These are phyloP conservation scores for Cremastobaeus sp. DNA, from an alignment of 2,888 invertebrate species.

Conservation along the genomic window DNA sequence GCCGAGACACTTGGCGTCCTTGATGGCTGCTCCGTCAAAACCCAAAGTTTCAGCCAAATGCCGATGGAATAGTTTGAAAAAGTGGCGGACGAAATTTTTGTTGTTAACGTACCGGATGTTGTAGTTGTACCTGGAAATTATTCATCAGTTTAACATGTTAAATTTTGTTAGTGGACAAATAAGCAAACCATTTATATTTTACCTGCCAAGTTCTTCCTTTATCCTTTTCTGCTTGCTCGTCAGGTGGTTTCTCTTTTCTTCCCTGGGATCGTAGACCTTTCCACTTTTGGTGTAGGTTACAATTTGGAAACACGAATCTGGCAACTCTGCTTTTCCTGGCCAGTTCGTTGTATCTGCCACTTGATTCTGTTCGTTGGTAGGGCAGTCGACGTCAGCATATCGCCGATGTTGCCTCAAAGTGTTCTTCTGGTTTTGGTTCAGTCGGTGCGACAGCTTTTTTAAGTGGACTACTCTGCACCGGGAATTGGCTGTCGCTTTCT, in stretches of 20 bases:
- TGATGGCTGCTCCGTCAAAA: conserved; percentile 80
- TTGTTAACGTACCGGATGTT: conserved; percentile 80
- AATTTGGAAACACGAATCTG: conserved; percentile 70
- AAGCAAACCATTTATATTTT: background rate
- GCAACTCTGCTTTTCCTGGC: conserved; percentile 64
- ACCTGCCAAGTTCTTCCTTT: conserved; percentile 64
- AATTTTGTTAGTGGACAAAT: background rate
- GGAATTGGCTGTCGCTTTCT: too few species aligned
- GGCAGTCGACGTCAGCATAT: too few species aligned
- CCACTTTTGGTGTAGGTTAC: conserved; percentile 68
- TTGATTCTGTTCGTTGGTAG: too few species aligned
- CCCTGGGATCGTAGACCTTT: conserved; percentile 67
- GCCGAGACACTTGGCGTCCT: conserved; percentile 78
- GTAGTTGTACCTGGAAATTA: conserved; percentile 64
- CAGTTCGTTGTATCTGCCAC: too few species aligned
- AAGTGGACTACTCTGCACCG: too few species aligned
- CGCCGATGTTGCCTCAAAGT: too few species aligned
- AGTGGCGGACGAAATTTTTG: conserved; percentile 84
- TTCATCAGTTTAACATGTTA: background rate
- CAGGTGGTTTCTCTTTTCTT: conserved; percentile 63
- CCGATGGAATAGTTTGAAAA: conserved; percentile 83
- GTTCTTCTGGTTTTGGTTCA: too few species aligned
- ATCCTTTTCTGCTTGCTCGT: conserved; percentile 69
- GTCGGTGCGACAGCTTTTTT: too few species aligned
- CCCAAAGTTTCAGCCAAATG: conserved; percentile 82